Conservation (phyloP, 2,888 invertebrate genomes). For the Apamea anceps region DNA sequence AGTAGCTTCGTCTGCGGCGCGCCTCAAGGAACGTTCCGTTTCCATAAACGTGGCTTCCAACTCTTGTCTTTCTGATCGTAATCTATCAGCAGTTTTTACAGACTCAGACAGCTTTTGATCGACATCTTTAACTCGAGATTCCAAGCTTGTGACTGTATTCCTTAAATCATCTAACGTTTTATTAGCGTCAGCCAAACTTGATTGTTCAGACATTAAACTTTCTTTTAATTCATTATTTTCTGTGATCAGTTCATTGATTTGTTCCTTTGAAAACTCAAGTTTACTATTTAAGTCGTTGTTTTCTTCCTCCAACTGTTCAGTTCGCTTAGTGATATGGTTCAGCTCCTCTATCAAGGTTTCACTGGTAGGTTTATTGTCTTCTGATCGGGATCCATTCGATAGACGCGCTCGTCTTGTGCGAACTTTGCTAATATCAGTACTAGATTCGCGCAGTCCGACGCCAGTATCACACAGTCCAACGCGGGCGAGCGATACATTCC, state of each 20-base stretch:
- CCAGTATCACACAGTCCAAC: slow-evolving; percentile 91
- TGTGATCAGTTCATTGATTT: slow-evolving; percentile 77
- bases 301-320: slow-evolving; percentile 79
- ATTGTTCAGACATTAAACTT: slow-evolving; percentile 72
- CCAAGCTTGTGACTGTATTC: slow-evolving; percentile 73
- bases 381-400: slow-evolving; percentile 84
- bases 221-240: slow-evolving; percentile 80
- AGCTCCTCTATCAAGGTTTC: slow-evolving; percentile 90
- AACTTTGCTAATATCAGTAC: slow-evolving; percentile 80
- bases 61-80: slow-evolving; percentile 83
- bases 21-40: slow-evolving; percentile 90
- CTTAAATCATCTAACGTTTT: slow-evolving; percentile 76
- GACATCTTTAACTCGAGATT: slow-evolving; percentile 77
- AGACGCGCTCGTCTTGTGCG: slow-evolving; percentile 84
- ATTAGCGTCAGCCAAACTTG: slow-evolving; percentile 74
- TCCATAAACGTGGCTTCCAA: slow-evolving; percentile 84
- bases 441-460: slow-evolving; percentile 74
- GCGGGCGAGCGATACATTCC: slow-evolving; percentile 94
- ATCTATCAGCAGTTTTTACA: slow-evolving; percentile 75
- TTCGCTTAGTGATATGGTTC: slow-evolving; percentile 81
- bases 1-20: slow-evolving; percentile 93
- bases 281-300: slow-evolving; percentile 86
- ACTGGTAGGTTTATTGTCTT: slow-evolving; percentile 86
- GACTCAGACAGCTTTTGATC: slow-evolving; percentile 79
- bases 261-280: slow-evolving; percentile 79